A percentile compares a stretch with the other conserved stretches of the same genome.
These are phyloP conservation scores for Drosophila buzzatii DNA, from an alignment of 2,888 invertebrate genomes.

Conservation along the genomic window DNA sequence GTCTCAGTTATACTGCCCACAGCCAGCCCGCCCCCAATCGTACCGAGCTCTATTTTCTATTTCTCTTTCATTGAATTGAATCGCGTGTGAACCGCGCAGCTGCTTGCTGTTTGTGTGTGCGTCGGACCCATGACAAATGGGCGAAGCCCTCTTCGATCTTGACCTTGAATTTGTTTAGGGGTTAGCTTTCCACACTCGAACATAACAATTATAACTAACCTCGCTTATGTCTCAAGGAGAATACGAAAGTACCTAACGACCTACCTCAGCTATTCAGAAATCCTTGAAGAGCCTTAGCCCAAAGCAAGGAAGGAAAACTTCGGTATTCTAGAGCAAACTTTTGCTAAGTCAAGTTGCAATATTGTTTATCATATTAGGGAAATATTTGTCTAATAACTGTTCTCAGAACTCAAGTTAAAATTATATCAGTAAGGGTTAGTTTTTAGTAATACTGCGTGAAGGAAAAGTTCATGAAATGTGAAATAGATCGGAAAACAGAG, in stretches of 20 bases:
- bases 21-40: not conserved
- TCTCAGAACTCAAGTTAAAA: not conserved
- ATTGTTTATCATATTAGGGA: not conserved
- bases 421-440: not conserved
- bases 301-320: not conserved
- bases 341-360: not conserved
- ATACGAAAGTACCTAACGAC: not conserved
- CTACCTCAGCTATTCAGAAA: not conserved
- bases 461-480: not conserved
- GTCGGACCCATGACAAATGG: conserved; percentile 16
- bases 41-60: not conserved
- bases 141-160: conserved; percentile 16
- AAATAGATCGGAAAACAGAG: not conserved
- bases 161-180: conserved; percentile 32
- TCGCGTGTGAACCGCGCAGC: conserved; percentile 62
- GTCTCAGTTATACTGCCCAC: conserved; percentile 2
- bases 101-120: not conserved
- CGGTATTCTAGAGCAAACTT: not conserved
- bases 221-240: not conserved
- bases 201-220: not conserved
- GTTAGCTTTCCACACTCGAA: not conserved
- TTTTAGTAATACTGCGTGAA: not conserved
- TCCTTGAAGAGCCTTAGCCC: not conserved
- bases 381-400: not conserved
- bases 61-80: conserved; percentile 31